Evolutionary conservation across 2,888 invertebrate genomes (phyloP).

Genomic region (Tenodera sinensis): DNA sequence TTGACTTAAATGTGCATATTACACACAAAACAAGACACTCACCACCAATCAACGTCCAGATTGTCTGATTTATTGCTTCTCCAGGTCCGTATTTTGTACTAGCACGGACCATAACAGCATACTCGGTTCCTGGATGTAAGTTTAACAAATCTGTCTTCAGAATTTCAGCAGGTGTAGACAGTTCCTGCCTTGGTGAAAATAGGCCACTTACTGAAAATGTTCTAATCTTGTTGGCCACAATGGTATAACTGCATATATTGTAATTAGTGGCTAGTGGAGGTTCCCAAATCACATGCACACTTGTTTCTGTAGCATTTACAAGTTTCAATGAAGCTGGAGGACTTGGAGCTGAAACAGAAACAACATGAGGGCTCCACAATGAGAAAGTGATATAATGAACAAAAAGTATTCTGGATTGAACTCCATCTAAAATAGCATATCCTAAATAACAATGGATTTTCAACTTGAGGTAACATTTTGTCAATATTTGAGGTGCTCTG

Average conservation of each 20-base stretch:
- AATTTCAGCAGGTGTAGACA: slow-evolving; percentile 40
- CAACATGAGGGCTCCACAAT: slow-evolving; percentile 34
- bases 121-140: slow-evolving; percentile 70
- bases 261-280: slow-evolving; percentile 50
- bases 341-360: slow-evolving; percentile 53
- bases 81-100: slow-evolving; percentile 59
- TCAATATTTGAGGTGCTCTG: too few relatives aligned
- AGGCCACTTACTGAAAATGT: slow-evolving; percentile 38
- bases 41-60: slow-evolving; percentile 66
- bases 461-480: too few relatives aligned
- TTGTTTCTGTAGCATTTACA: slow-evolving; percentile 59
- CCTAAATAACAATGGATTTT: too few relatives aligned
- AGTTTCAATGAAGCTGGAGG: slow-evolving; percentile 62
- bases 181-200: slow-evolving; percentile 37
- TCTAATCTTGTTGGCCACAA: slow-evolving; percentile 41
- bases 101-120: slow-evolving; percentile 70
- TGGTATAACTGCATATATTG: slow-evolving; percentile 45
- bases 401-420: too few relatives aligned
- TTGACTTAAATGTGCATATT: slow-evolving; percentile 35
- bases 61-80: slow-evolving; percentile 51
- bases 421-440: too few relatives aligned
- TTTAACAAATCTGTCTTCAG: slow-evolving; percentile 43
- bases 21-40: background rate
- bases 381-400: too few relatives aligned
- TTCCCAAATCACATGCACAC: slow-evolving; percentile 50